These are phyloP conservation scores for Teinopalpus imperialis DNA, from an alignment of 2,888 invertebrate genomes.

Conservation along the genomic window DNA sequence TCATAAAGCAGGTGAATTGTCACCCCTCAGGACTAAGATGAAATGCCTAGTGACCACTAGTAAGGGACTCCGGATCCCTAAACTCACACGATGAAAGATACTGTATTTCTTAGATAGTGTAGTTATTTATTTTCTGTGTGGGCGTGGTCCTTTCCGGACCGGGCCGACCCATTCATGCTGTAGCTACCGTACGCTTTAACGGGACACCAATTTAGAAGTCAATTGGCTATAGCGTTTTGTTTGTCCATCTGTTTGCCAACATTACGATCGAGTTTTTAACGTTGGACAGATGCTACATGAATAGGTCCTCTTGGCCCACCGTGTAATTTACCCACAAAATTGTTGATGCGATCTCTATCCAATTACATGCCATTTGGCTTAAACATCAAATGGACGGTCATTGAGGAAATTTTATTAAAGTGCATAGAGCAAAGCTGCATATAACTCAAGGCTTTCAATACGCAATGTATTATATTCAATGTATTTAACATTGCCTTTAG, in stretches of 20 bases:
- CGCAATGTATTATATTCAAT: not conserved
- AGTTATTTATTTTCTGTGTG: no score
- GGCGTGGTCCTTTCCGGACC: no score
- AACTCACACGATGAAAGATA: no score
- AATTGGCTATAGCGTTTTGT: slow-evolving; percentile 34
- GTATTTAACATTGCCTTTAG: not conserved
- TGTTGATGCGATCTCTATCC: slow-evolving; percentile 33
- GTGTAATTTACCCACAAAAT: slow-evolving; percentile 37
- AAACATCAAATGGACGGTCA: slow-evolving; percentile 23
- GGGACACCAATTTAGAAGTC: slow-evolving; percentile 18
- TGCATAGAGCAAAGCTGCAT: not conserved
- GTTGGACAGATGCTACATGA: slow-evolving; percentile 43
- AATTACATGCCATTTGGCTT: slow-evolving; percentile 37
- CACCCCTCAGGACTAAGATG: no score
- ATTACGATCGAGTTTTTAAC: slow-evolving; percentile 38
- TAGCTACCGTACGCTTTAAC: slow-evolving; percentile 13
- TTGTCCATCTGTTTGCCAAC: slow-evolving; percentile 56
- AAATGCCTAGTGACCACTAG: no score
- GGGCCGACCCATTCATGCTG: no score
- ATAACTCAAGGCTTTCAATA: slow-evolving; percentile 1
- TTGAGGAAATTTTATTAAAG: slow-evolving; percentile 12
- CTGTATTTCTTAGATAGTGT: no score
- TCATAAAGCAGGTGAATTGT: no score
- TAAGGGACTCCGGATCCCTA: no score
- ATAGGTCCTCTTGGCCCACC: slow-evolving; percentile 34